phyloP scores from a whole-genome alignment of 2,888 invertebrate genomes.

The Drosophila leonis region DNA sequence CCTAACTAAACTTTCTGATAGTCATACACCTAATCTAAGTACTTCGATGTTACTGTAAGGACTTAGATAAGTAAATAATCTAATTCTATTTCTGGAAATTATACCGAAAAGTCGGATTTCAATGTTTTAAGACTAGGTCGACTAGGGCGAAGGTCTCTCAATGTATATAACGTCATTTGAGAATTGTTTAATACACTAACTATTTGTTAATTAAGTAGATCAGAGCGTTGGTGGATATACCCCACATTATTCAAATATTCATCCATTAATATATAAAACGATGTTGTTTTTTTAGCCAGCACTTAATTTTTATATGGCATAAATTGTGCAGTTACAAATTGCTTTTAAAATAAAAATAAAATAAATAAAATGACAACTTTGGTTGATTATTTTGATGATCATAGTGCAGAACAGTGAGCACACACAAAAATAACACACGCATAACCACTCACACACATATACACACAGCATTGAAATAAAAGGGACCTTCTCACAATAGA shows the following conservation, averaged over 20 bases:
- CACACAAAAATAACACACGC: constrained; percentile 19
- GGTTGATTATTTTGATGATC: constrained; percentile 78
- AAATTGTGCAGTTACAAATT: constrained; percentile 65
- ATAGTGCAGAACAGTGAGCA: constrained; percentile 68
- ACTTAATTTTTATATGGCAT: constrained; percentile 71
- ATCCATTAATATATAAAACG: constrained; percentile 30
- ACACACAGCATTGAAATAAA: not conserved
- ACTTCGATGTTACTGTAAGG: too few species aligned
- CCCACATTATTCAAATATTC: not conserved
- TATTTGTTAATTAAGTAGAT: not conserved
- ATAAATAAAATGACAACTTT: constrained; percentile 58
- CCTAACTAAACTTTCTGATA: too few species aligned
- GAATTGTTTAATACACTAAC: not conserved
- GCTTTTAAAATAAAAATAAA: constrained; percentile 56
- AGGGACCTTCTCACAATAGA: constrained; percentile 41
- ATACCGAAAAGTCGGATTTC: too few species aligned
- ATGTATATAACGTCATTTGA: not conserved
- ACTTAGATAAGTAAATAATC: too few species aligned
- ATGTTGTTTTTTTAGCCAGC: constrained; percentile 52
- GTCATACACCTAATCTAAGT: too few species aligned
- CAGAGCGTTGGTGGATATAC: constrained; percentile 11
- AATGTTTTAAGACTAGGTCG: too few species aligned
- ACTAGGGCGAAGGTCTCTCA: not conserved
- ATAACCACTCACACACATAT: constrained; percentile 9
- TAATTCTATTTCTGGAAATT: too few species aligned